Conservation (phyloP, 2,888 invertebrate genomes). For the Clanis bilineata region DNA sequence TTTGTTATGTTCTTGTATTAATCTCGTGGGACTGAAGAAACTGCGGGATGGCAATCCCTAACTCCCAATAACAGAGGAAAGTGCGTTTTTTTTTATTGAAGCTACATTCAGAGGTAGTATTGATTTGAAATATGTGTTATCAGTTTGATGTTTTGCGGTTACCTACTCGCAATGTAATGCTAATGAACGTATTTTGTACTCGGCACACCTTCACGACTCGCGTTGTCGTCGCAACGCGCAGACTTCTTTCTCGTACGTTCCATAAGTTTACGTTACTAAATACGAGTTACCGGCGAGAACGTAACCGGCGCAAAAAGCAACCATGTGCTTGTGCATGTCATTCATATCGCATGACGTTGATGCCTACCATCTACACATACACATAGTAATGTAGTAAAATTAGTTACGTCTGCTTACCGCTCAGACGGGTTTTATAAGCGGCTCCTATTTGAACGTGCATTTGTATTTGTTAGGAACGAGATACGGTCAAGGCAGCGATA, state of each 20-base stretch:
- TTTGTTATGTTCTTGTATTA: no score
- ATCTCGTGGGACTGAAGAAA: no score
- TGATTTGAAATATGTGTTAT: background rate
- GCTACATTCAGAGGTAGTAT: background rate
- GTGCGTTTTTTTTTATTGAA: background rate
- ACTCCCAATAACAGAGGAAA: background rate
- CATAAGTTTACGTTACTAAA: conserved; percentile 18
- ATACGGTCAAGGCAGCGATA: conserved; percentile 18
- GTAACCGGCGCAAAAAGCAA: conserved; percentile 26
- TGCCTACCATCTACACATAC: conserved; percentile 23
- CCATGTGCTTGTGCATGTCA: conserved; percentile 59
- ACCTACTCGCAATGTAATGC: no score
- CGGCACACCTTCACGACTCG: background rate
- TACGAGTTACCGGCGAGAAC: conserved; percentile 27
- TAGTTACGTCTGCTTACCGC: conserved; percentile 54
- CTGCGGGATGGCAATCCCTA: no score
- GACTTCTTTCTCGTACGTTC: conserved; percentile 3
- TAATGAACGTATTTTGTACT: background rate
- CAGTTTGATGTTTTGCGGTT: background rate
- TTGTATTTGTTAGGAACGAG: conserved; percentile 20
- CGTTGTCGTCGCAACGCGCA: background rate
- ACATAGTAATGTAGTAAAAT: conserved; percentile 47
- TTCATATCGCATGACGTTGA: conserved; percentile 64
- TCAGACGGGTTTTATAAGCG: conserved; percentile 48
- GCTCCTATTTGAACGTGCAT: conserved; percentile 27